Base-by-base conservation (phyloP, 2,113 vertebrate genomes). In the Trochalopteron elliotii region DNA sequence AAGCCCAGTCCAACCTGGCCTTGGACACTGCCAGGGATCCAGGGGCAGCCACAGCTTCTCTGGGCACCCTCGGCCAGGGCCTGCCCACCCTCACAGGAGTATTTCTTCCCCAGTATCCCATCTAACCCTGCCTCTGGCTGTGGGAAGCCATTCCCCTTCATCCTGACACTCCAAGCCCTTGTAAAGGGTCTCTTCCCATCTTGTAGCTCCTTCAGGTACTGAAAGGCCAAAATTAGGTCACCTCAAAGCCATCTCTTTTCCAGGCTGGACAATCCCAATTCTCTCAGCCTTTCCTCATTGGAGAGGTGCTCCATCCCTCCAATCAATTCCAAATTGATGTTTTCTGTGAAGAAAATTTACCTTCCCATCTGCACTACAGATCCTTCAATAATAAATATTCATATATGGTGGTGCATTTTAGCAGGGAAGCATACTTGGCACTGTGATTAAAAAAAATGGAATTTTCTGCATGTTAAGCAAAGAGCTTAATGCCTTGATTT, bases 401-500 rank as follows among this genome's bases (percentile, higher is more conserved):
- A 53, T 61, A 70, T 21, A 47, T n/a, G 7, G 20, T 28, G 64
- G 47, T 4, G 10, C 20, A n/a, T 83, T 91, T 86, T 94, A 64
- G 63, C 77, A 89, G 75, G 56, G 44, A 89, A 49, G 4, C 5
- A 60, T 21, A 9, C 22, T 20, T 20, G 67, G 17, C 74, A 42
- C 35, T 60, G 77, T 56, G 64, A 70, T 92, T 94, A 52, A 87
- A 92, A 92, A 93, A 78, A 45, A 71, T 18, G 19, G 40, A 92
- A 75, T 94, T 95, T 94, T 91, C 89, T 87, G 80, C 80, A 52
- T 44, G n/a, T 87, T 87, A 64, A 96, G 65, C 60, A 78, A 90
- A 84, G 65, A 68, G 72, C 49, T 97, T 92, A 83, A 94, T 75
- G 64, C 87, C 53, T 81, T 52, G 83, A 89, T 79, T 92, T 83